Evolutionary conservation across 2,797 vertebrate genomes (phyloP).

Genomic region (Vireo griseus): DNA sequence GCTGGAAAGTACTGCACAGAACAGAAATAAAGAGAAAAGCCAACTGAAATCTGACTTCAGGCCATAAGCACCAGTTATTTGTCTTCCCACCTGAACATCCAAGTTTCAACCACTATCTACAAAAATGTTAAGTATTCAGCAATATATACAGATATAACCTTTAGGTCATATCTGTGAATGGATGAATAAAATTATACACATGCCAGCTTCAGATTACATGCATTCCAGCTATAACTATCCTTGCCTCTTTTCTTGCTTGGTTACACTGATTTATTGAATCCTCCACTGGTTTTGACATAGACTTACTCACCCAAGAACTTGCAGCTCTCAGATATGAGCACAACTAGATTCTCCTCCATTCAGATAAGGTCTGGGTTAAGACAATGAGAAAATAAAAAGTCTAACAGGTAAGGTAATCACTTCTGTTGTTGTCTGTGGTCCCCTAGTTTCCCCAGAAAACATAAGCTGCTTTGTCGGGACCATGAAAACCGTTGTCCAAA

Average conservation of each 20-base stretch:
- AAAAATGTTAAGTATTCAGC: neutral
- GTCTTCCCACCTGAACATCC: neutral
- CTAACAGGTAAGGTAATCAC: neutral
- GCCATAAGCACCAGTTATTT: neutral
- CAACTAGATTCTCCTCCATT: neutral
- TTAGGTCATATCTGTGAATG: neutral
- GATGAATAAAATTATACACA: neutral
- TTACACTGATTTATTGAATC: neutral
- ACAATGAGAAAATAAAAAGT: neutral
- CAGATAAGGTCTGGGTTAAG: neutral
- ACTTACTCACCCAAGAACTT: neutral
- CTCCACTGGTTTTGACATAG: neutral
- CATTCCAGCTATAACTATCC: neutral
- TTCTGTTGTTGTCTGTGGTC: neutral
- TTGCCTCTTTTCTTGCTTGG: neutral
- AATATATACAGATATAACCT: neutral
- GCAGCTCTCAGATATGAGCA: neutral
- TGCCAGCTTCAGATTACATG: neutral
- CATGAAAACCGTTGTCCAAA: neutral
- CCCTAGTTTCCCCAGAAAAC: neutral
- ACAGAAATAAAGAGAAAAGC: neutral
- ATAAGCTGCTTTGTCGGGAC: neutral
- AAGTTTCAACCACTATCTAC: neutral
- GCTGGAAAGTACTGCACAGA: neutral
- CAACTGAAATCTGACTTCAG: neutral